Conservation (phyloP, 2,113 vertebrate species). For the Antechinus stuartii region DNA sequence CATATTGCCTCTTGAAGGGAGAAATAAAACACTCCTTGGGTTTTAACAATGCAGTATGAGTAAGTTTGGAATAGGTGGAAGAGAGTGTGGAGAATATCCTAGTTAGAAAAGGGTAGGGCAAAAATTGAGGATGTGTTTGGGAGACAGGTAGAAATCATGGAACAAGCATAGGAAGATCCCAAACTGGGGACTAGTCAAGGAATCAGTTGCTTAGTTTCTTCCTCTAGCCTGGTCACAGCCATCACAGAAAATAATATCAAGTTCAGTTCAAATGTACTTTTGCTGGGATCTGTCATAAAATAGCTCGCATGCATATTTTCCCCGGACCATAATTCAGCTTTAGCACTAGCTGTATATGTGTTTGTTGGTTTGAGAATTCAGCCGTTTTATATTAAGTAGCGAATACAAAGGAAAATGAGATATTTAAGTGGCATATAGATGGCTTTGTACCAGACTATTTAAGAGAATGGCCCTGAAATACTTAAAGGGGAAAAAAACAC, state of each 20-base stretch:
- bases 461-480: constrained; percentile 12
- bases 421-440: constrained; percentile 14
- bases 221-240: background rate
- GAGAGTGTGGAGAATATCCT: background rate
- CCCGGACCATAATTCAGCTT: background rate
- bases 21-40: background rate
- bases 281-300: constrained; percentile 8
- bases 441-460: constrained; percentile 18
- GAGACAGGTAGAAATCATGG: background rate
- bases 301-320: background rate
- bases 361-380: background rate
- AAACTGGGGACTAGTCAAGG: background rate
- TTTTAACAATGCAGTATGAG: background rate
- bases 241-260: background rate
- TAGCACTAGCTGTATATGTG: background rate
- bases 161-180: background rate
- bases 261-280: background rate
- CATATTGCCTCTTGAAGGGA: background rate
- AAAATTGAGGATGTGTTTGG: background rate
- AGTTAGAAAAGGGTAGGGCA: background rate
- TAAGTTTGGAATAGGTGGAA: background rate
- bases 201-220: background rate
- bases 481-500: constrained; percentile 1
- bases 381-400: constrained; percentile 16
- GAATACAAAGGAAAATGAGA: constrained; percentile 37